phyloP scores from a whole-genome alignment of 2,113 vertebrate species.

The Heliornis fulica region DNA sequence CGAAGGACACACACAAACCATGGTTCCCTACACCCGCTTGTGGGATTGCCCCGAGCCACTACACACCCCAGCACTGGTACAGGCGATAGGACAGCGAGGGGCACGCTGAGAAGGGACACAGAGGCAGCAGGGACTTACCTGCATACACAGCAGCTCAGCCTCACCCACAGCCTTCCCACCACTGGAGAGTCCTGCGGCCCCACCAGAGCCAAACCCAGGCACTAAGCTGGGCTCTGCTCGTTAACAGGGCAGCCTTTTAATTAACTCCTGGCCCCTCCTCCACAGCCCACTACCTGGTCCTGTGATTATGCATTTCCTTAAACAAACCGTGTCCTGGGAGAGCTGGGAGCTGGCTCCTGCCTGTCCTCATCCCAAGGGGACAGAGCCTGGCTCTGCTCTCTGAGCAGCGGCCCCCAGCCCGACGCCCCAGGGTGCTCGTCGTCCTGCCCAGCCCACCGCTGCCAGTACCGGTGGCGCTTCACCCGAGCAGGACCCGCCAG shows the following conservation, averaged over 20 bases:
- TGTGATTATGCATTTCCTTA: neutral
- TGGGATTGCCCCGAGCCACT: neutral
- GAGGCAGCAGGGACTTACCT: neutral
- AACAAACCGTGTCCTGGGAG: neutral
- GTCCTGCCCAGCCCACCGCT: neutral
- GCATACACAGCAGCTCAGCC: neutral
- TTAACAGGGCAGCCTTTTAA: neutral
- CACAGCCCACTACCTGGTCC: neutral
- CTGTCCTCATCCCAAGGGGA: neutral
- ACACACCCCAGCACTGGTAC: rapidly evolving
- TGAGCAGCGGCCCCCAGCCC: neutral
- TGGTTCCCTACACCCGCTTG: neutral
- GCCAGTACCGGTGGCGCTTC: rapidly evolving
- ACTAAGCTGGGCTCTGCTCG: neutral
- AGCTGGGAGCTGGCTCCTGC: neutral
- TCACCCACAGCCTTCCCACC: neutral
- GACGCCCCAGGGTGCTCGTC: rapidly evolving
- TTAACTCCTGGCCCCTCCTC: neutral
- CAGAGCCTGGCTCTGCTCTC: neutral
- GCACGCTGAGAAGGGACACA: rapidly evolving
- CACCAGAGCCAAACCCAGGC: neutral
- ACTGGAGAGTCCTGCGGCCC: neutral
- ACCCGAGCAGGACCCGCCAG: neutral
- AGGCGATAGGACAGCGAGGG: neutral
- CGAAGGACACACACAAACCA: neutral